These are phyloP conservation scores for Meliscaeva auricollis DNA, from an alignment of 2,888 invertebrate species.

Conservation along the genomic window DNA sequence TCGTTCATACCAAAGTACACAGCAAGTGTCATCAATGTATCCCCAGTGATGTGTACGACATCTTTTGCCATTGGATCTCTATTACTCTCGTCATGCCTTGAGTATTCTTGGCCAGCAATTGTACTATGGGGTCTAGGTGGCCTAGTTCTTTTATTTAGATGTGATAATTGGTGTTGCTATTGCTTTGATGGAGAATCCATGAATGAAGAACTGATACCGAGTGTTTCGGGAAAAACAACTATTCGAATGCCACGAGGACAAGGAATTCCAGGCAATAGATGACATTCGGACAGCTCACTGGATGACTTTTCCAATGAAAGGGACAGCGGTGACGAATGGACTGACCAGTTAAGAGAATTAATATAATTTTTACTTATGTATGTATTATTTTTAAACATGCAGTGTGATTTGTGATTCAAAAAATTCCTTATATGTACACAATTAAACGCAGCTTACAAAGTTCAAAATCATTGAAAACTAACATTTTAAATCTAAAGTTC, in stretches of 20 bases:
- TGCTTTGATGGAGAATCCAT: constrained; percentile 81
- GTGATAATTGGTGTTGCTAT: constrained; percentile 83
- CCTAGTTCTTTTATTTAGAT: constrained; percentile 81
- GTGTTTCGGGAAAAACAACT: constrained; percentile 82
- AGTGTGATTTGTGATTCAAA: constrained; percentile 25
- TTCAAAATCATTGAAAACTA: constrained; percentile 29
- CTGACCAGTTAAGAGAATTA: constrained; percentile 76
- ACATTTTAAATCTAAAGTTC: constrained; percentile 14
- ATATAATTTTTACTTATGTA: constrained; percentile 38
- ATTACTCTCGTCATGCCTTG: constrained; percentile 81
- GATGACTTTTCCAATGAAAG: constrained; percentile 83
- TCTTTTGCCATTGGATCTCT: constrained; percentile 80
- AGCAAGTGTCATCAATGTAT: constrained; percentile 81
- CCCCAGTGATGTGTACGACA: constrained; percentile 81
- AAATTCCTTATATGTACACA: background rate
- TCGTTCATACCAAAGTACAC: constrained; percentile 83
- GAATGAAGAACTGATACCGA: constrained; percentile 82
- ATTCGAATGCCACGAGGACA: constrained; percentile 81
- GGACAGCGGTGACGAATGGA: constrained; percentile 79
- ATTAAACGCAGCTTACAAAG: constrained; percentile 16
- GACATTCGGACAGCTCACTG: constrained; percentile 84
- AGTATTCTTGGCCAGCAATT: constrained; percentile 83
- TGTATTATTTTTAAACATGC: background rate
- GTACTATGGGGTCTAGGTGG: constrained; percentile 82
- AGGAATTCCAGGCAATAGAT: constrained; percentile 81